Evolutionary conservation across 2,888 invertebrate genomes (phyloP), one percentile per base, ranked within the genome.

Genomic region (Athetis lepigone): DNA sequence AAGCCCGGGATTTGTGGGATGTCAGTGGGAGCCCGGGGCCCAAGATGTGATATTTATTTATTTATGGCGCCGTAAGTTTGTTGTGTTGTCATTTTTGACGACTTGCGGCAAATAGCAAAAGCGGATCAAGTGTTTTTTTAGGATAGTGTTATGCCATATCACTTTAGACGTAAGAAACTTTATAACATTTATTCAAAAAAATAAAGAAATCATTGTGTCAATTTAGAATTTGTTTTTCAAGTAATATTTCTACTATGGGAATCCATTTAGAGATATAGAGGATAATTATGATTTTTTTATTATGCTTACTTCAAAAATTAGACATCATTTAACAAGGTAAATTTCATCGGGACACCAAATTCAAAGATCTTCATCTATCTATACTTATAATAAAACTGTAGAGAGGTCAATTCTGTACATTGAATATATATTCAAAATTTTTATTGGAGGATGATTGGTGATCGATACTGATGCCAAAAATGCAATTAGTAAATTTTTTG

Each of bases 1-100:
- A 77, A 77, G 45, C 66, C 46, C 27, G 52, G 69, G 75, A 71
- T 79, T 77, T 77, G 75, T 58, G 51, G 56, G 62, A 62, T 52
- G 42, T 62, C 63, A 46, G 67, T 46, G 40, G 8, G 36, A 58
- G 56, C 51, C 18, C 18, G 45, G 27, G 13, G 19, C 45, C n/a
- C 37, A 43, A 58, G 33, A 58, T 19, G 56, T 45, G 54, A 23
- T 57, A 37, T 65, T 71, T 71, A 42, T 67, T 67, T 68, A 63
- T 69, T 70, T 77, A 67, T 54, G 52, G 40, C 19, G 9, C 43
- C 50, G 39, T 57, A 40, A 45, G 18, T 58, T 50, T 68, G 66
- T 61, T 57, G 47, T 64, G 54, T 59, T 61, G 27, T 40, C 40
- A 19, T 23, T 62, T 57, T 40, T 33, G 58, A 58, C 23, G 42